Evolutionary conservation across 2,888 invertebrate species (phyloP).

Genomic region (Amaurobius ferox): DNA sequence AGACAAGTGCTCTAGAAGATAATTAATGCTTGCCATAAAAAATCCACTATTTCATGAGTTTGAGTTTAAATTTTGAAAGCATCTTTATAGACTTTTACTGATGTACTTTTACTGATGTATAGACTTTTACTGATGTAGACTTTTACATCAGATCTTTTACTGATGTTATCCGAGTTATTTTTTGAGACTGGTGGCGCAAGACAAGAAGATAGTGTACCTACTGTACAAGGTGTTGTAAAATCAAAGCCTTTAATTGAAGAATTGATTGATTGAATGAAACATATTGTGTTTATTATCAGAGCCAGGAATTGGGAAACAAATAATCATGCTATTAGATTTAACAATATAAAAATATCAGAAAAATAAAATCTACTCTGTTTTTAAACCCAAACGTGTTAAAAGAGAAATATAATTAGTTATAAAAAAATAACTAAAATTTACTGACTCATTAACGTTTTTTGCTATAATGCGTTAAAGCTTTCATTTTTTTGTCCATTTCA

Average conservation of each 20-base stretch:
- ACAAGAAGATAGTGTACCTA: not conserved
- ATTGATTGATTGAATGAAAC: constrained; percentile 3
- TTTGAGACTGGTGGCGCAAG: not conserved
- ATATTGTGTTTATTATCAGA: too few relatives aligned
- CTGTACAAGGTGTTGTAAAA: not conserved
- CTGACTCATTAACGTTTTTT: too few relatives aligned
- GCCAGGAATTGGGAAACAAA: too few relatives aligned
- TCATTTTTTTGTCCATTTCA: too few relatives aligned
- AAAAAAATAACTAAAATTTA: too few relatives aligned
- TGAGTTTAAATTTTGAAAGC: constrained; percentile 77
- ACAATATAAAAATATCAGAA: too few relatives aligned
- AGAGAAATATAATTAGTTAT: too few relatives aligned
- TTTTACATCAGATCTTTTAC: constrained; percentile 38
- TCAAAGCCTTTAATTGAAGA: constrained; percentile 46
- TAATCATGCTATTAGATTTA: too few relatives aligned
- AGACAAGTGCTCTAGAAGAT: constrained; percentile 19
- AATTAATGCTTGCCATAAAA: constrained; percentile 79
- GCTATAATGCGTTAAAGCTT: too few relatives aligned
- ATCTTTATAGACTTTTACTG: constrained; percentile 21
- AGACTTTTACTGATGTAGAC: too few relatives aligned
- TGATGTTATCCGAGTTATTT: constrained; percentile 44
- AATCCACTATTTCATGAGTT: constrained; percentile 85
- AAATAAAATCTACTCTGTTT: too few relatives aligned
- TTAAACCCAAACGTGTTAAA: too few relatives aligned
- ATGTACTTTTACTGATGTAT: constrained; percentile 29